phyloP scores from a whole-genome alignment of 2,888 invertebrate species.

The Dilophus febrilis region DNA sequence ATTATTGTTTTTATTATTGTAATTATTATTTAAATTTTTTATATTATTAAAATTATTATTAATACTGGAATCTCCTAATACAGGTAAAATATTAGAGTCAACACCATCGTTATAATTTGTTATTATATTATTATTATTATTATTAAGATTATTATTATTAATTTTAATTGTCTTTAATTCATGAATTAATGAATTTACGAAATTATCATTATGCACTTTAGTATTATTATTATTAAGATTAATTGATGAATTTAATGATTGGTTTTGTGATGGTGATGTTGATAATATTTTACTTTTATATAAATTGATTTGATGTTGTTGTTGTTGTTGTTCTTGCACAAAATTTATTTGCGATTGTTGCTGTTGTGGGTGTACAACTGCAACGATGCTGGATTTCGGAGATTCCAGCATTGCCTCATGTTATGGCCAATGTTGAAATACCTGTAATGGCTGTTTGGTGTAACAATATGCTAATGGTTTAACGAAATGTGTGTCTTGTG shows the following conservation, averaged over 20 bases:
- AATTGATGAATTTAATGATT: too few relatives aligned
- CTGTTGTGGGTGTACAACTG: too few relatives aligned
- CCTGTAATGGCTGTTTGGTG: constrained; percentile 51
- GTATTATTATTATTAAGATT: too few relatives aligned
- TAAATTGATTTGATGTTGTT: constrained; percentile 6
- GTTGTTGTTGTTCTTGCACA: constrained; percentile 14
- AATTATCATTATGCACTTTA: constrained; percentile 5
- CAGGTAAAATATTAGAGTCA: not conserved
- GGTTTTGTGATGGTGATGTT: not conserved
- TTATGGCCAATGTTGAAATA: constrained; percentile 74
- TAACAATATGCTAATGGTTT: constrained; percentile 76
- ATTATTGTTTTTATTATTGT: constrained; percentile 11
- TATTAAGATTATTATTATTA: constrained; percentile 14
- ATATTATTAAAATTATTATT: constrained; percentile 14
- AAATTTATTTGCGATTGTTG: constrained; percentile 17
- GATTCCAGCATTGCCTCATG: constrained; percentile 56
- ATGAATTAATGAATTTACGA: constrained; percentile 17
- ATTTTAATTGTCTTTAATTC: constrained; percentile 19
- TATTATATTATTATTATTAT: constrained; percentile 2
- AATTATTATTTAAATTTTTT: constrained; percentile 11
- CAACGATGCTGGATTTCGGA: constrained; percentile 31
- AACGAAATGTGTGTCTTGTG: constrained; percentile 85
- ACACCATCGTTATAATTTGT: not conserved
- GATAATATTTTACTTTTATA: not conserved
- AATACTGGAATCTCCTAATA: constrained; percentile 17